phyloP scores from a whole-genome alignment of 2,888 invertebrate species.

The Bellardia bayeri region DNA sequence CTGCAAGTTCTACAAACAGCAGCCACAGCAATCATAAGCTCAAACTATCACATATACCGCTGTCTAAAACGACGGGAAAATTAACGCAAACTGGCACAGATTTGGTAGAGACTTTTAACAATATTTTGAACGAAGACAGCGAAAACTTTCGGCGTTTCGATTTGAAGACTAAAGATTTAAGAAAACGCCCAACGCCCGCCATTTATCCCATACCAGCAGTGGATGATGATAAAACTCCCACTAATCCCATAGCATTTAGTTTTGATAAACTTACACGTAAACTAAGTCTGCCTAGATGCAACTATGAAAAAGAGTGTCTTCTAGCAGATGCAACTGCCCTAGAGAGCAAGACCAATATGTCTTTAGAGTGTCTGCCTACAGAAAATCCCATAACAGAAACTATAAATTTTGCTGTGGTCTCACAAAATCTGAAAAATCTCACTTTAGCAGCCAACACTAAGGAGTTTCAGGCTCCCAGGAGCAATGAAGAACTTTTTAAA shows the following conservation, averaged over 20 bases:
- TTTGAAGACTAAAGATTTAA: slow-evolving; percentile 72
- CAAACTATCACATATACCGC: slow-evolving; percentile 82
- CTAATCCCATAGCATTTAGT: slow-evolving; percentile 79
- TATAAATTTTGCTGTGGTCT: slow-evolving; percentile 77
- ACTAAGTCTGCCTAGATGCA: slow-evolving; percentile 73
- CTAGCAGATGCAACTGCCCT: slow-evolving; percentile 12
- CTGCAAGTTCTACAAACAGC: slow-evolving; percentile 28
- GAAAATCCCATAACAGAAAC: slow-evolving; percentile 77
- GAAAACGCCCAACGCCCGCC: slow-evolving; percentile 68
- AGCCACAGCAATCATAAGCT: slow-evolving; percentile 70
- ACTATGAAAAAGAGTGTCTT: slow-evolving; percentile 42
- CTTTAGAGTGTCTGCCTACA: slow-evolving; percentile 78
- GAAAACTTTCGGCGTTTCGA: slow-evolving; percentile 67
- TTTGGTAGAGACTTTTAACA: slow-evolving; percentile 81
- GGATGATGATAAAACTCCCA: slow-evolving; percentile 81
- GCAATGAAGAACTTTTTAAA: slow-evolving; percentile 75
- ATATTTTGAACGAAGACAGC: slow-evolving; percentile 78
- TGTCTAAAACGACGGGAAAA: slow-evolving; percentile 83
- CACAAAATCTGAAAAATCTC: slow-evolving; percentile 77
- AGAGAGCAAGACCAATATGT: slow-evolving; percentile 39
- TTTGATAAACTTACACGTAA: slow-evolving; percentile 77
- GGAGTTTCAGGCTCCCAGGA: slow-evolving; percentile 18
- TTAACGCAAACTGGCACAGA: slow-evolving; percentile 82
- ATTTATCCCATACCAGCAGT: slow-evolving; percentile 67
- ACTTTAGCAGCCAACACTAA: slow-evolving; percentile 69